Evolutionary conservation across 2,888 invertebrate species (phyloP).

Genomic region (Harpalus rufipes): DNA sequence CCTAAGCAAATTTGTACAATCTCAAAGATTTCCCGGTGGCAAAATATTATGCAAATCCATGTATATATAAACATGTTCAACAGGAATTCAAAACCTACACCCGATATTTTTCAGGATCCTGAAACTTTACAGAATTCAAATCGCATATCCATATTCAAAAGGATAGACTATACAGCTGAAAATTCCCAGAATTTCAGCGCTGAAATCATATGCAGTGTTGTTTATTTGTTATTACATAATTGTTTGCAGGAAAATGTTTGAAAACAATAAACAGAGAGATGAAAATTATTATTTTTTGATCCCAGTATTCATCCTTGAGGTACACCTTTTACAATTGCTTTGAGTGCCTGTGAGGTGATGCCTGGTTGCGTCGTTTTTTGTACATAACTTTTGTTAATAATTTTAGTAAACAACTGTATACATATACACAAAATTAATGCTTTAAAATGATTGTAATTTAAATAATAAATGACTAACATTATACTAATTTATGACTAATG

Average conservation of each 20-base stretch:
- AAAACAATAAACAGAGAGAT: neutral
- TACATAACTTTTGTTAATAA: too few relatives aligned
- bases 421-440: too few relatives aligned
- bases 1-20: neutral
- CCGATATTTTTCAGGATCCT: constrained; percentile 6
- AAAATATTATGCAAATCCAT: constrained; percentile 3
- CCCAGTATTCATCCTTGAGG: too few relatives aligned
- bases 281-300: neutral
- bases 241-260: neutral
- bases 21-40: neutral
- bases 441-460: too few relatives aligned
- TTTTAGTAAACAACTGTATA: too few relatives aligned
- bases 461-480: too few relatives aligned
- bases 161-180: neutral
- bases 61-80: neutral
- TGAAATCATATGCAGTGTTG: neutral
- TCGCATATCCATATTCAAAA: constrained; percentile 4
- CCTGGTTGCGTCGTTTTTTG: too few relatives aligned
- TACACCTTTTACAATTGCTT: too few relatives aligned
- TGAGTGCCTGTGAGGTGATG: too few relatives aligned
- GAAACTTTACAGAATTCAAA: neutral
- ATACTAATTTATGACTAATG: neutral
- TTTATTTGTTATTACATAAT: neutral
- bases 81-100: neutral
- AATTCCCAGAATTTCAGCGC: neutral